A percentile compares a stretch with the other conserved stretches of the same genome.
phyloP scores from a whole-genome alignment of 2,888 invertebrate genomes.

The Lathronympha strigana region DNA sequence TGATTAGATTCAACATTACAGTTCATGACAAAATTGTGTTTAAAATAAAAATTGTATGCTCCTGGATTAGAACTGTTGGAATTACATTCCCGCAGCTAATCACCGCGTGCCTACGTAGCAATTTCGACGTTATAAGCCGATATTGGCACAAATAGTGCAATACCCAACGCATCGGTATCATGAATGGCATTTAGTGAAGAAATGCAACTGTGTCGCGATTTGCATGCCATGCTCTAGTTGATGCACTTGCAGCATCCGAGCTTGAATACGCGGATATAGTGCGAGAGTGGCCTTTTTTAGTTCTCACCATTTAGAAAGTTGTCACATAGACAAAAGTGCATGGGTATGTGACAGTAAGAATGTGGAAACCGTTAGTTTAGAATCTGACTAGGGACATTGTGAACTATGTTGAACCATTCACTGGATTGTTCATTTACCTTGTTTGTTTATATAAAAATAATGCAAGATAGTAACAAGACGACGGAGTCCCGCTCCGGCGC shows the following conservation, averaged over 20 bases:
- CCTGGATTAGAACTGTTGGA: neutral
- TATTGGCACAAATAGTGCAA: constrained; percentile 13
- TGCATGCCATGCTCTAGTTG: constrained; percentile 28
- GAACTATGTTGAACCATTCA: no score
- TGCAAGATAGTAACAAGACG: no score
- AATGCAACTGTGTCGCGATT: constrained; percentile 31
- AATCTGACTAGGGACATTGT: no score
- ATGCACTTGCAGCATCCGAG: neutral
- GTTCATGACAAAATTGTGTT: neutral
- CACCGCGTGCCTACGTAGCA: neutral
- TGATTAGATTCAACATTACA: no score
- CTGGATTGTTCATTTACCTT: no score
- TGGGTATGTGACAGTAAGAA: no score
- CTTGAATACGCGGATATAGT: constrained; percentile 2
- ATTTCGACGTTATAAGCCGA: constrained; percentile 20
- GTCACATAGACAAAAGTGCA: no score
- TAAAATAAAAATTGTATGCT: no score
- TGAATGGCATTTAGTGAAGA: constrained; percentile 21
- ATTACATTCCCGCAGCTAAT: constrained; percentile 1
- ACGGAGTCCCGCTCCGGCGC: no score
- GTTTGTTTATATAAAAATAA: no score
- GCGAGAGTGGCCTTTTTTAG: neutral
- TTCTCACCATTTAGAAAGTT: no score
- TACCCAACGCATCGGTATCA: constrained; percentile 13
- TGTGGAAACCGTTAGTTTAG: no score